These are phyloP conservation scores for Motacilla alba DNA, from an alignment of 2,113 vertebrate genomes.

Conservation along the genomic window DNA sequence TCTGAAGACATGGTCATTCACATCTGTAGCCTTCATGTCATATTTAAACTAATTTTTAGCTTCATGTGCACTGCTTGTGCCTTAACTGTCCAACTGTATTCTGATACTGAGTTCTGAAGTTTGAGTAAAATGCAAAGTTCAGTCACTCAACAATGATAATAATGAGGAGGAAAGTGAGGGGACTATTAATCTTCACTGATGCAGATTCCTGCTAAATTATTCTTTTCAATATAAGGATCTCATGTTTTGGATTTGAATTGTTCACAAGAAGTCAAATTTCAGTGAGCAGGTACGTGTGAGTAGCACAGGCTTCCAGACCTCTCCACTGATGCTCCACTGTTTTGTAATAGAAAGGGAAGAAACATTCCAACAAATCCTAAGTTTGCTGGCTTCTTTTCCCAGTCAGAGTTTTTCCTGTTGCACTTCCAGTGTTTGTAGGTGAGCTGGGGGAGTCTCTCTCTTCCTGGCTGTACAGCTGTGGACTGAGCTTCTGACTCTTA, in stretches of 20 bases:
- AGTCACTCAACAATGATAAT: accelerated
- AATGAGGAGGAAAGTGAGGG: neutral
- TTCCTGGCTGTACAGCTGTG: neutral
- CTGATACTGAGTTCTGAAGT: neutral
- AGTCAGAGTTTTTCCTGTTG: neutral
- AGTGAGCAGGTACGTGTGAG: neutral
- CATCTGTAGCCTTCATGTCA: neutral
- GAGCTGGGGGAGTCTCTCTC: neutral
- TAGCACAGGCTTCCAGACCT: neutral
- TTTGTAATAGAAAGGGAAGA: neutral
- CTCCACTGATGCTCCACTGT: neutral
- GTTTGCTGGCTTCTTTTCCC: neutral
- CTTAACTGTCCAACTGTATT: neutral
- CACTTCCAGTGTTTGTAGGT: no score
- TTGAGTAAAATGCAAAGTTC: neutral
- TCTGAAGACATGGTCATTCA: neutral
- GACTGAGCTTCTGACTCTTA: neutral
- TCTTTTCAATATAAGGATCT: neutral
- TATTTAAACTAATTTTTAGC: neutral
- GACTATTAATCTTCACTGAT: neutral
- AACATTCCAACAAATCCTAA: neutral
- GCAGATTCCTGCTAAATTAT: neutral
- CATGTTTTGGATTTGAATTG: neutral
- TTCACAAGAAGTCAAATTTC: neutral
- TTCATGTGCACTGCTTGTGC: neutral